Evolutionary conservation across 2,113 vertebrate genomes (phyloP).

Genomic region (Pyxicephalus adspersus): DNA sequence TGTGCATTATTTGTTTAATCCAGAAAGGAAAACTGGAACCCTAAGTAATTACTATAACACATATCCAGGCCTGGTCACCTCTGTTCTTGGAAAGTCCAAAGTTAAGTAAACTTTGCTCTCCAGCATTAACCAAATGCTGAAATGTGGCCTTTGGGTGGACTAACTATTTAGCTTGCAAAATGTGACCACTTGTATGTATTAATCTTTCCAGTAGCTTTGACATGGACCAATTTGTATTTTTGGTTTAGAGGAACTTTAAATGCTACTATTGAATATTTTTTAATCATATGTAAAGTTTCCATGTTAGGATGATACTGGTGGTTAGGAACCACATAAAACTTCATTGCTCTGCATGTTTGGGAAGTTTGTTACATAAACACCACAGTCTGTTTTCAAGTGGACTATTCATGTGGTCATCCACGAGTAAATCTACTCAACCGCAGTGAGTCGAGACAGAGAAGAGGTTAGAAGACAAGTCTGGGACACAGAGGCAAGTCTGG

Average conservation of each 20-base stretch:
- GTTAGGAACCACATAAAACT: slow-evolving; percentile 33
- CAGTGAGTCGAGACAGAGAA: slow-evolving; percentile 6
- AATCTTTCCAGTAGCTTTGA: not conserved
- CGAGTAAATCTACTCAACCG: slow-evolving; percentile 1
- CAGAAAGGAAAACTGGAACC: no score
- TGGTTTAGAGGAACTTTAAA: not conserved
- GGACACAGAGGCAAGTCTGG: not conserved
- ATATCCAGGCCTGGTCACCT: no score
- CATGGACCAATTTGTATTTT: slow-evolving; percentile 10
- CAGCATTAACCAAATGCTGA: no score
- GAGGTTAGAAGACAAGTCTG: not conserved
- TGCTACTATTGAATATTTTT: slow-evolving; percentile 22
- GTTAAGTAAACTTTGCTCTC: no score
- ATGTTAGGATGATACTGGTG: slow-evolving; percentile 19
- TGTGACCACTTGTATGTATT: no score
- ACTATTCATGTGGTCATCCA: slow-evolving; percentile 34
- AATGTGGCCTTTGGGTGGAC: no score
- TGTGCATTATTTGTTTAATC: no score
- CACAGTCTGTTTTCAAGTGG: slow-evolving; percentile 23
- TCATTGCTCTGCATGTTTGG: slow-evolving; percentile 1
- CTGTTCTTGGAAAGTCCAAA: no score
- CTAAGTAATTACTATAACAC: no score
- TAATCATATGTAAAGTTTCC: slow-evolving; percentile 12
- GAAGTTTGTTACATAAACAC: slow-evolving; percentile 9
- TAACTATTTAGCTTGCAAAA: no score